A percentile compares a stretch with the other conserved stretches of the same genome.
These are phyloP conservation scores for Thereuonema tuberculata DNA, from an alignment of 1,140 invertebrate genomes.

Conservation along the genomic window DNA sequence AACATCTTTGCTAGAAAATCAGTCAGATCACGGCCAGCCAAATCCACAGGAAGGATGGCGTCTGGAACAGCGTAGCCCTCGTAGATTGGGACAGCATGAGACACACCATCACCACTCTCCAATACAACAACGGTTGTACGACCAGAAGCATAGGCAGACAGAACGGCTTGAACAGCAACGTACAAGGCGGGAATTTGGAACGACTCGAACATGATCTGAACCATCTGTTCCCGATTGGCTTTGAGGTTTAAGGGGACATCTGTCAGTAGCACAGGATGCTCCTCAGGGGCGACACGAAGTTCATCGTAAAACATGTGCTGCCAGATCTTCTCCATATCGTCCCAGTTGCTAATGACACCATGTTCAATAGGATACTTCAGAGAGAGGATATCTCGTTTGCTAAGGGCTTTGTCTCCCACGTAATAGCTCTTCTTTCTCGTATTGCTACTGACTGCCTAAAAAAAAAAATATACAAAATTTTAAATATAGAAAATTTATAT, in stretches of 20 bases:
- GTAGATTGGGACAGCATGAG: conserved; percentile 88
- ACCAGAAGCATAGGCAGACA: conserved; percentile 83
- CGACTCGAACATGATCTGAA: conserved; percentile 45
- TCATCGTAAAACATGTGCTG: conserved; percentile 93
- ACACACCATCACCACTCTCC: conserved; percentile 86
- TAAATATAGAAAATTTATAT: no score
- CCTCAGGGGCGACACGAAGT: conserved; percentile 82
- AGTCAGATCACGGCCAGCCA: conserved; percentile 87
- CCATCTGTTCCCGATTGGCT: conserved; percentile 62
- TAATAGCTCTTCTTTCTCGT: conserved; percentile 86
- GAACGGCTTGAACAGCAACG: conserved; percentile 80
- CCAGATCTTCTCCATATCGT: conserved; percentile 97
- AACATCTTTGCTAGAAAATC: conserved; percentile 95
- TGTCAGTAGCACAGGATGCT: conserved; percentile 80
- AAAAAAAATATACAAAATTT: no score
- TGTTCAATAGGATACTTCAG: conserved; percentile 89
- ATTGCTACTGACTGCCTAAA: conserved; percentile 66
- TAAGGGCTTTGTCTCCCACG: conserved; percentile 85
- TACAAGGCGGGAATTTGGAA: conserved; percentile 83
- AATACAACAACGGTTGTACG: conserved; percentile 89
- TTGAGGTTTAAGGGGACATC: conserved; percentile 87
- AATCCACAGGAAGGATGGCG: conserved; percentile 75
- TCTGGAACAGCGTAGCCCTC: conserved; percentile 56
- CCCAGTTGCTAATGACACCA: conserved; percentile 93
- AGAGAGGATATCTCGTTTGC: conserved; percentile 79